Evolutionary conservation across 1,140 invertebrate species (phyloP).

Genomic region (Acromyrmex echinatior): DNA sequence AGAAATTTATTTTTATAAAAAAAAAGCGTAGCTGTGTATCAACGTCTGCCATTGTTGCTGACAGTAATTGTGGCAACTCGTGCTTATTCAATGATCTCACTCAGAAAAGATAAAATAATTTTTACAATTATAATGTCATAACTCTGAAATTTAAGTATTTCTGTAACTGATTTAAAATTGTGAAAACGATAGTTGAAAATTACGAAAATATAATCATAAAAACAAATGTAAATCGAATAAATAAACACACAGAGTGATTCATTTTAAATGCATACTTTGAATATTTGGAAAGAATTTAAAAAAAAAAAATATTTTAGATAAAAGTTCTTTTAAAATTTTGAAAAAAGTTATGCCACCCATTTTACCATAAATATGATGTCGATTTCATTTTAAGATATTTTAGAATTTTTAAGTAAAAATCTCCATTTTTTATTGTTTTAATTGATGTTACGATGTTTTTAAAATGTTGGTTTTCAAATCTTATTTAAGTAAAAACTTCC

Average conservation of each 20-base stretch:
- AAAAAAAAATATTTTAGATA: not conserved
- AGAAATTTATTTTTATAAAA: too few relatives aligned
- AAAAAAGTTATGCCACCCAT: not conserved
- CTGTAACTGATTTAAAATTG: not conserved
- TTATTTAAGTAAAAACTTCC: not conserved
- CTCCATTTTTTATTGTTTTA: not conserved
- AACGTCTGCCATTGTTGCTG: not conserved
- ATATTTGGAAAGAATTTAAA: not conserved
- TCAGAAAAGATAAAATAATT: not conserved
- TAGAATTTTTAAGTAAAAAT: not conserved
- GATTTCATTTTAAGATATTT: not conserved
- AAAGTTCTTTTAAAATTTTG: not conserved
- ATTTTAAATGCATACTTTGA: not conserved
- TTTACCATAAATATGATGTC: not conserved
- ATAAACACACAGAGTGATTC: not conserved
- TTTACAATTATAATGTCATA: not conserved
- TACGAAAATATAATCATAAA: too few relatives aligned
- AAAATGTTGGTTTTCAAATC: not conserved
- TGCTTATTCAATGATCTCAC: not conserved
- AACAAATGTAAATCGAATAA: not conserved
- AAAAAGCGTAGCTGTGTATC: too few relatives aligned
- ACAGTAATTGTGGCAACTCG: not conserved
- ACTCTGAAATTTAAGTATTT: not conserved
- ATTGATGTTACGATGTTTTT: not conserved
- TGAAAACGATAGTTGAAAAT: too few relatives aligned